Percentiles rank a stretch among this genome's conserved stretches.
Conservation (phyloP, 2,797 vertebrate genomes). For the Leptodactylus fallax region DNA sequence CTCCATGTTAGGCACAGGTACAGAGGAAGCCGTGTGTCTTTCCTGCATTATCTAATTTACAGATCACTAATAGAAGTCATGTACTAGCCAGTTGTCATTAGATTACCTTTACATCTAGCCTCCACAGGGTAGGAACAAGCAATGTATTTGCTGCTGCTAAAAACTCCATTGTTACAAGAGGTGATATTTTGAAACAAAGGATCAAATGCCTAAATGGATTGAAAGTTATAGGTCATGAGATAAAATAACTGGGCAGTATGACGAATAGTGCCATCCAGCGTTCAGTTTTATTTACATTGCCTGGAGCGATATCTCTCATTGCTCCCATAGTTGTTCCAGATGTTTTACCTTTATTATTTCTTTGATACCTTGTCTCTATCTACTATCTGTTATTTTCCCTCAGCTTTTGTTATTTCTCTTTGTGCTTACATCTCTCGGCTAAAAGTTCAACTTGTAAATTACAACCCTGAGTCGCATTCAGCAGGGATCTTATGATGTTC, state of each 20-base stretch:
- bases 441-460: constrained; percentile 42
- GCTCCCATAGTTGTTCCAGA: background rate
- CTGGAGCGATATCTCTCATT: background rate
- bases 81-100: background rate
- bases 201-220: background rate
- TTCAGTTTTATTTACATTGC: background rate
- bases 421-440: constrained; percentile 5
- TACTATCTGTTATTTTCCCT: background rate
- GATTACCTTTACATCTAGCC: background rate
- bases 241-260: background rate
- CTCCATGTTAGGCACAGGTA: background rate
- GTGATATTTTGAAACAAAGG: background rate
- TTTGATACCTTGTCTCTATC: background rate
- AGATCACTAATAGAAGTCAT: background rate
- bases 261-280: background rate
- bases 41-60: background rate
- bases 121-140: background rate
- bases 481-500: constrained; percentile 39
- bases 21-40: background rate
- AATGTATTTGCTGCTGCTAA: background rate
- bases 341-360: constrained; percentile 1
- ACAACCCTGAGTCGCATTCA: constrained; percentile 27
- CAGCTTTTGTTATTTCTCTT: constrained; percentile 19
- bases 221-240: background rate
- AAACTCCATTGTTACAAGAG: background rate